Percentiles rank a stretch among this genome's conserved stretches.
Conservation (phyloP, 92 coral and sea anemone species). For the Diadumene lineata region DNA sequence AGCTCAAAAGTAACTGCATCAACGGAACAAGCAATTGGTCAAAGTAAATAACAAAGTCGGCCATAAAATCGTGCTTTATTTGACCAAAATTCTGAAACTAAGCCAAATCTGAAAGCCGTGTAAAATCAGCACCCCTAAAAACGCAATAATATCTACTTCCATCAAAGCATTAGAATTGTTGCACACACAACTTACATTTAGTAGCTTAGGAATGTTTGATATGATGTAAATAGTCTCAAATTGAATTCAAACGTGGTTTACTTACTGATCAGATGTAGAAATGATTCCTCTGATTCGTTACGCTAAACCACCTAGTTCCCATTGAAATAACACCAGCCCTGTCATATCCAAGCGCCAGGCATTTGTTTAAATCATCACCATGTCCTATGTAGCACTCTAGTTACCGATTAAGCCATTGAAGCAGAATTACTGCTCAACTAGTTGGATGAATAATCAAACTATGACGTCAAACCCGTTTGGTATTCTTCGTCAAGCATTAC, state of each 20-base stretch:
- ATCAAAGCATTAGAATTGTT: not conserved
- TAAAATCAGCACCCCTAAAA: not conserved
- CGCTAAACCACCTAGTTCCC: not conserved
- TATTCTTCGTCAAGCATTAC: conserved; percentile 32
- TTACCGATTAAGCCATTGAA: conserved; percentile 13
- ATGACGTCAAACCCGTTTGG: conserved; percentile 28
- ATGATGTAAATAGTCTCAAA: conserved; percentile 13
- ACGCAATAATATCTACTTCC: not conserved
- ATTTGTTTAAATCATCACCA: not conserved
- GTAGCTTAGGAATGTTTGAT: conserved; percentile 56
- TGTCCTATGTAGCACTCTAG: not conserved
- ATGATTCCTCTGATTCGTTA: too few relatives aligned
- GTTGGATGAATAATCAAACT: conserved; percentile 29
- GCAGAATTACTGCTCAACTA: conserved; percentile 17
- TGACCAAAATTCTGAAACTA: conserved; percentile 9
- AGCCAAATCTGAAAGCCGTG: conserved; percentile 6
- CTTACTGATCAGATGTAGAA: not conserved
- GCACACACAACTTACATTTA: conserved; percentile 12
- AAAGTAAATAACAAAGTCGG: conserved; percentile 23
- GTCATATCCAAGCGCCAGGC: not conserved
- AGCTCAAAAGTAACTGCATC: not conserved
- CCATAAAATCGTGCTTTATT: conserved; percentile 16
- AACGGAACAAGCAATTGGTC: conserved; percentile 37
- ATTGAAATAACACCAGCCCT: not conserved
- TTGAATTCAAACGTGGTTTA: not conserved